These are phyloP conservation scores for Nematostella vectensis DNA, from an alignment of 92 coral and sea anemone genomes.

Conservation along the genomic window DNA sequence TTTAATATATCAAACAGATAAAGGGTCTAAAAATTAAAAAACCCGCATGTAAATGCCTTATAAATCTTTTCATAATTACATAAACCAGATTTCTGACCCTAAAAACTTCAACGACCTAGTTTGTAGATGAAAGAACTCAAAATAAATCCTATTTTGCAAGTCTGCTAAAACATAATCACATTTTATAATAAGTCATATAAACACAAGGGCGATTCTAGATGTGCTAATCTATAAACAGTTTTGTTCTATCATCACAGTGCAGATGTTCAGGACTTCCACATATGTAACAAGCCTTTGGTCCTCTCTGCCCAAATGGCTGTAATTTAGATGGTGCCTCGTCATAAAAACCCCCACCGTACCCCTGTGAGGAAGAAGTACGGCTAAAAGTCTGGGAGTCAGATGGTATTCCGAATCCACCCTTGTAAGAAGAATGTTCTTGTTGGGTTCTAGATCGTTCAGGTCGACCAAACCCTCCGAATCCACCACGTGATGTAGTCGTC, in stretches of 20 bases:
- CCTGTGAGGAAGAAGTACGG: neutral
- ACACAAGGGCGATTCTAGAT: no score
- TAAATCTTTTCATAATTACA: no score
- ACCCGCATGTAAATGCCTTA: no score
- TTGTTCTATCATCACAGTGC: slow-evolving; percentile 48
- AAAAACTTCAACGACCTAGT: no score
- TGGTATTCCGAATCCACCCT: neutral
- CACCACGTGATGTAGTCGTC: neutral
- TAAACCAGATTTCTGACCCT: no score
- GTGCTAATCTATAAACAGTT: slow-evolving; percentile 42
- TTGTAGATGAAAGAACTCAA: no score
- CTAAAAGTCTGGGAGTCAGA: neutral
- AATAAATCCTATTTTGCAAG: no score
- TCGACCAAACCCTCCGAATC: neutral
- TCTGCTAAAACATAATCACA: no score
- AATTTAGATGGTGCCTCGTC: slow-evolving; percentile 16
- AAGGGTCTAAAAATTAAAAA: no score
- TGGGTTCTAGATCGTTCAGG: neutral
- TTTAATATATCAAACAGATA: no score
- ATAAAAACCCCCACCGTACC: slow-evolving; percentile 6
- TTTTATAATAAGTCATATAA: no score
- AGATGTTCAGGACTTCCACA: slow-evolving; percentile 68
- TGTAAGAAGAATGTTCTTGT: neutral
- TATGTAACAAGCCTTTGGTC: slow-evolving; percentile 59
- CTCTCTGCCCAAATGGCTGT: slow-evolving; percentile 60